Percentiles rank a stretch among this genome's conserved stretches.
Conservation (phyloP, 2,888 invertebrate species). For the Drosophila yooni region DNA sequence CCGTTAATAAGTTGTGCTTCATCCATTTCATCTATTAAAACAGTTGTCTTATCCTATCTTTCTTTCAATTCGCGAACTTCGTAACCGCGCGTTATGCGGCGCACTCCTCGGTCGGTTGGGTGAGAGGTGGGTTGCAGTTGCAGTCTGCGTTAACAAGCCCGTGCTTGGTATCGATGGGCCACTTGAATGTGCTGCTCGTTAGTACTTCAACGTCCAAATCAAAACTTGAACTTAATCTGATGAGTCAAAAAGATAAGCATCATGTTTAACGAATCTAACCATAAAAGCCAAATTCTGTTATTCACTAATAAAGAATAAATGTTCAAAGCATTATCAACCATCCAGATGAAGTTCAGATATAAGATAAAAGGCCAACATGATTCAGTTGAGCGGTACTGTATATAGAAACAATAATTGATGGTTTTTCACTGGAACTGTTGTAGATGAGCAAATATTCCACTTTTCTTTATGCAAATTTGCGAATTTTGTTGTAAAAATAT, state of each 20-base stretch:
- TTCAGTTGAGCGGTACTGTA: not conserved
- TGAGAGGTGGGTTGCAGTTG: too few relatives aligned
- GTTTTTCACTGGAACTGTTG: not conserved
- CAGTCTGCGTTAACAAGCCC: too few relatives aligned
- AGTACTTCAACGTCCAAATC: too few relatives aligned
- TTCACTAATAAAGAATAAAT: too few relatives aligned
- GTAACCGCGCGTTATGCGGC: too few relatives aligned
- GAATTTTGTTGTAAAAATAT: not conserved
- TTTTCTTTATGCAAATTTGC: not conserved
- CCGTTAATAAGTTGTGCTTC: too few relatives aligned
- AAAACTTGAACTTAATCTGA: not conserved
- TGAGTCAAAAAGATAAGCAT: not conserved
- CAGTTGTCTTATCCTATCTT: too few relatives aligned
- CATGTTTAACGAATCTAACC: not conserved
- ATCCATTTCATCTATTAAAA: too few relatives aligned
- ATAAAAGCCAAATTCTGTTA: not conserved
- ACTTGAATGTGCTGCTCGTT: too few relatives aligned
- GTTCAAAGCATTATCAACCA: not conserved
- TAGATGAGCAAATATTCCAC: not conserved
- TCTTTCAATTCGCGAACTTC: too few relatives aligned
- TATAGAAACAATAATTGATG: not conserved
- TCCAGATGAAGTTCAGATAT: not conserved
- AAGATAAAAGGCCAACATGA: not conserved
- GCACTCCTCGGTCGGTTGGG: too few relatives aligned
- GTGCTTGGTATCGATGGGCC: too few relatives aligned